Base-by-base conservation (phyloP, 2,888 invertebrate species). In the Andrena camellia region DNA sequence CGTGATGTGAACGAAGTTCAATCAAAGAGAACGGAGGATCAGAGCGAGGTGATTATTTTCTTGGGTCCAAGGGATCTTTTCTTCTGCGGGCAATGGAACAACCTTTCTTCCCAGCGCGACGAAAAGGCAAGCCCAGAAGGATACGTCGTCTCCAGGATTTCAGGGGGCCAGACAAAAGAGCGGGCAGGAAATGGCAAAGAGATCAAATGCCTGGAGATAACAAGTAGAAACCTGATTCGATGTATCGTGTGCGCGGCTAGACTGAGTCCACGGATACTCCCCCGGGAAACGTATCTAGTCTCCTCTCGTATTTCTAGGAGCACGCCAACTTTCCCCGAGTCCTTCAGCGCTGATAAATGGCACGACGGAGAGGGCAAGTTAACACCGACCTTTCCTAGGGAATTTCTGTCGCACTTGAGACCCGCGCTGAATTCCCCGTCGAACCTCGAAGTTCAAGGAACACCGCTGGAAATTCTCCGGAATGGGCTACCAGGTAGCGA, bases 171-270 rank as follows among this genome's bases (percentile, higher is more conserved):
- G 80, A 87, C 78, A 77, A 82, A 85, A 60, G 74, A 63, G 72
- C 59, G 60, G 67, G 62, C 75, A 74, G 81, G 33, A 81, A 83
- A 88, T 70, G 76, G 66, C 80, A 72, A 78, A 78, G 84, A 67
- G 86, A 87, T 84, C 81, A 86, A 86, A 78, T 81, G 73, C 68
- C 31, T 52, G 23, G 60, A 68, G 87, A 88, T 88, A 88, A 87
- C 88, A 79, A 88, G 84, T 75, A 42, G 71, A 69, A 81, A 72
- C 75, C 76, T 74, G 88, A 86, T 80, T 84, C 81, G 78, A 73
- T 79, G 76, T 85, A 85, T 81, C 73, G 59, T 50, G 71, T 78
- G 72, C 60, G 33, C 59, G 10, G 48, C 42, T 64, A 70, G 72
- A 69, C 72, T 57, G 63, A 52, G 73, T 79, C 64, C 73, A 63